phyloP scores from a whole-genome alignment of 2,113 vertebrate species.

The Calidris pugnax region DNA sequence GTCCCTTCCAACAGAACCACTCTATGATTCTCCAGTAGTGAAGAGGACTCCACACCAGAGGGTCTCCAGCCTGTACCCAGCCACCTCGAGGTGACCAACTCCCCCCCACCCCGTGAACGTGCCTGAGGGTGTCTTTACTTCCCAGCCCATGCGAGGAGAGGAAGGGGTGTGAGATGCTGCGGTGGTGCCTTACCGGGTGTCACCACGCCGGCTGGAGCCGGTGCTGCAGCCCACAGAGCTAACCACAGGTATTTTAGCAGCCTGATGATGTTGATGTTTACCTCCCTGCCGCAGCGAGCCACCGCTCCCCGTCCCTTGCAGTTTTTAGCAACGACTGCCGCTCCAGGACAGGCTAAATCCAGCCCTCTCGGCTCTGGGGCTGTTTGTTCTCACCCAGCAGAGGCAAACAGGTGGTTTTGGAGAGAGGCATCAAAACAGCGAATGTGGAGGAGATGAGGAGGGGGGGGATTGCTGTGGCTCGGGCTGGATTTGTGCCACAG shows the following conservation, averaged over 20 bases:
- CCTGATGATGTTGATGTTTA: not conserved
- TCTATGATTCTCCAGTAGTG: too few species aligned
- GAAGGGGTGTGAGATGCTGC: not conserved
- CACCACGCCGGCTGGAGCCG: not conserved
- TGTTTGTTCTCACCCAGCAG: not conserved
- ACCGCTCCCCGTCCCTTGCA: not conserved
- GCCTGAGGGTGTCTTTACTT: not conserved
- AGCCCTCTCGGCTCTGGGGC: not conserved
- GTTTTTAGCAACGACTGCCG: not conserved
- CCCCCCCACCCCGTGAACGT: not conserved
- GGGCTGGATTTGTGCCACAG: not conserved
- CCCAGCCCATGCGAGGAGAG: not conserved
- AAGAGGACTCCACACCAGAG: too few species aligned
- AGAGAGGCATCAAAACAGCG: not conserved
- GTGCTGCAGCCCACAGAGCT: conserved; percentile 4
- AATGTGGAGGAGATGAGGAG: fast-evolving
- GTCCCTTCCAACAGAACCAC: too few species aligned
- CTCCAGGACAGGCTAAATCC: not conserved
- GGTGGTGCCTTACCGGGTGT: not conserved
- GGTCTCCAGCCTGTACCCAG: not conserved
- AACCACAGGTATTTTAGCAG: conserved; percentile 37
- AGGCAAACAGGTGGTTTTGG: not conserved
- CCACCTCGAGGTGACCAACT: not conserved
- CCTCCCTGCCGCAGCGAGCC: not conserved
- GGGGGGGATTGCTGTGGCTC: not conserved